Evolutionary conservation across 2,888 invertebrate species (phyloP), one percentile per base, ranked within the genome.

Genomic region (Campaea margaritaria): DNA sequence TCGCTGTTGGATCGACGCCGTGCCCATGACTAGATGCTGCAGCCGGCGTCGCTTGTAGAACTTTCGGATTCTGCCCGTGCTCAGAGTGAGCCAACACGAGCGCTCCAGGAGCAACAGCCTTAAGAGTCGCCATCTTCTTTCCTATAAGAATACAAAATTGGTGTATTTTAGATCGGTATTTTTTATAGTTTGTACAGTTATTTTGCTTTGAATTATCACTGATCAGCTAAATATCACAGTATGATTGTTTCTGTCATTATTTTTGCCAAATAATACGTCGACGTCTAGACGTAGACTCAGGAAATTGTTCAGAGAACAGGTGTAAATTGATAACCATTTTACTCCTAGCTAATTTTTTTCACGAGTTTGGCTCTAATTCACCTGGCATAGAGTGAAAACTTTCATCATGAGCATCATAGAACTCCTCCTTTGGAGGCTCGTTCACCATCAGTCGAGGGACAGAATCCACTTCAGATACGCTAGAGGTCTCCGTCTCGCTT

Each of bases 351-450:
- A 34, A 34, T 10, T 36, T 3, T n/a, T 36, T 36, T 36, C 21
- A 21, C 5, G 10, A 36, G 11, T 36, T 12, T 36, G 11, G n/a
- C 3, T n/a, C 36, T 36, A 3, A 34, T 11, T 56, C 7, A 86
- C 87, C 83, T 68, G 81, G 54, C 14, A 86, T 57, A n/a, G 69
- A 76, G 55, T 86, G 81, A 52, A 78, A 84, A 66, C 87, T 89
- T 44, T 80, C 87, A 58, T 74, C 88, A 58, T 74, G 81, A 0
- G 89, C 89, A 62, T 90, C 88, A 63, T 81, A 88, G 55, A 85
- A 89, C 58, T 86, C 76, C 52, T 90, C 89, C 42, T 75, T 81
- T 1, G 62, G 59, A 0, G 69, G 55, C 3, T 74, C 68, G 27
- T 78, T 31, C 31, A 31, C 75, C 0, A 69, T 16, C 0, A 67